phyloP scores from a whole-genome alignment of 2,113 vertebrate genomes.

The Bos indicus region DNA sequence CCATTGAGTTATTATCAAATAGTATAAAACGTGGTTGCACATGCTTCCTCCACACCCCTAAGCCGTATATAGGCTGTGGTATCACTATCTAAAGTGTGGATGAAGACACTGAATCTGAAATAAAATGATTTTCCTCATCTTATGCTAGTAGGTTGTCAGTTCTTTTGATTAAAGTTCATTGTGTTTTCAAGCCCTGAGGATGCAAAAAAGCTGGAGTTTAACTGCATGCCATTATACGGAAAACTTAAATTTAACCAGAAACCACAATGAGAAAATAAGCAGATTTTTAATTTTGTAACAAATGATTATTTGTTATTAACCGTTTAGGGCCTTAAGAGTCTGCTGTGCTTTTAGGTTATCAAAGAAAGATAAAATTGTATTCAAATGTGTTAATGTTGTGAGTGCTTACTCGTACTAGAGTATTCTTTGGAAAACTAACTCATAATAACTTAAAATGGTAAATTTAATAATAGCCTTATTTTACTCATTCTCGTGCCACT shows the following conservation, averaged over 20 bases:
- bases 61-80: not conserved
- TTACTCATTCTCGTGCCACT: not conserved
- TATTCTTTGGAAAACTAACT: slow-evolving; percentile 14
- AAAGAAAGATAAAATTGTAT: not conserved
- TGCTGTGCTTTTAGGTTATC: not conserved
- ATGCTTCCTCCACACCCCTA: not conserved
- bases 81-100: not conserved
- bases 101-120: not conserved
- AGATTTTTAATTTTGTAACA: not conserved
- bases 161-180: slow-evolving; percentile 5
- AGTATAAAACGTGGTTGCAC: not conserved
- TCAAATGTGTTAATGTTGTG: not conserved
- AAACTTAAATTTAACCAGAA: not conserved
- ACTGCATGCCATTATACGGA: not conserved
- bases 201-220: not conserved
- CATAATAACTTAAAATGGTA: not conserved
- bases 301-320: not conserved
- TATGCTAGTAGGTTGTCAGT: not conserved
- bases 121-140: not conserved
- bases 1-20: not conserved
- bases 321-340: not conserved
- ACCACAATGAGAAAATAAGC: not conserved
- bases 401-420: not conserved
- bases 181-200: not conserved
- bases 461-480: not conserved